Conservation (phyloP, 2,797 vertebrate genomes). For the Carcharodon carcharias region DNA sequence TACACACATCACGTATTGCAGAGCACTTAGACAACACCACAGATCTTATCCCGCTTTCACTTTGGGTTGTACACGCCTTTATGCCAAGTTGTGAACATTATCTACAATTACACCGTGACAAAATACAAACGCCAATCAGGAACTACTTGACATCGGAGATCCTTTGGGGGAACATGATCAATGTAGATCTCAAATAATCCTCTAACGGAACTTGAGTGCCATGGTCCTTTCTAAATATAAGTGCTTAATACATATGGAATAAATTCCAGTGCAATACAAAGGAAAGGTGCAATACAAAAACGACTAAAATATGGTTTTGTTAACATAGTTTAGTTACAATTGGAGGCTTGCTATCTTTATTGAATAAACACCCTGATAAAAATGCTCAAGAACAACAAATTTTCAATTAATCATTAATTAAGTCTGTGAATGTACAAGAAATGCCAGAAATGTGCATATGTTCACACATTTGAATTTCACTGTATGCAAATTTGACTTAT, state of each 20-base stretch:
- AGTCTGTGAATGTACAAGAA: background rate
- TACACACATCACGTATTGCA: background rate
- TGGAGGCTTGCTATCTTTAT: background rate
- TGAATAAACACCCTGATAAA: background rate
- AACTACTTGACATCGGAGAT: background rate
- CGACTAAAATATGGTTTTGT: background rate
- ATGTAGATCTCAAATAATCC: background rate
- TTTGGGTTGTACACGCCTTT: background rate
- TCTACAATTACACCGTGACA: background rate
- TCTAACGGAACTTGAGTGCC: background rate
- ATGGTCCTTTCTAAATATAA: background rate
- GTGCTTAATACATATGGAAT: background rate
- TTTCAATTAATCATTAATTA: conserved; percentile 29
- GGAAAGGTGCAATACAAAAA: background rate
- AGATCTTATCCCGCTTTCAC: background rate
- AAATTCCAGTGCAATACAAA: background rate
- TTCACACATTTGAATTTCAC: conserved; percentile 15
- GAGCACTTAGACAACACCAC: background rate
- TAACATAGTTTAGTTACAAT: conserved; percentile 21
- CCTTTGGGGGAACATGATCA: background rate
- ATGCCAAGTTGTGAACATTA: background rate
- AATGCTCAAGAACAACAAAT: conserved; percentile 22
- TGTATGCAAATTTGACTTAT: background rate
- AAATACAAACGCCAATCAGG: background rate
- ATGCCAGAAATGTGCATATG: background rate